Conservation (phyloP, 2,797 vertebrate genomes). For the Knipowitschia caucasica region DNA sequence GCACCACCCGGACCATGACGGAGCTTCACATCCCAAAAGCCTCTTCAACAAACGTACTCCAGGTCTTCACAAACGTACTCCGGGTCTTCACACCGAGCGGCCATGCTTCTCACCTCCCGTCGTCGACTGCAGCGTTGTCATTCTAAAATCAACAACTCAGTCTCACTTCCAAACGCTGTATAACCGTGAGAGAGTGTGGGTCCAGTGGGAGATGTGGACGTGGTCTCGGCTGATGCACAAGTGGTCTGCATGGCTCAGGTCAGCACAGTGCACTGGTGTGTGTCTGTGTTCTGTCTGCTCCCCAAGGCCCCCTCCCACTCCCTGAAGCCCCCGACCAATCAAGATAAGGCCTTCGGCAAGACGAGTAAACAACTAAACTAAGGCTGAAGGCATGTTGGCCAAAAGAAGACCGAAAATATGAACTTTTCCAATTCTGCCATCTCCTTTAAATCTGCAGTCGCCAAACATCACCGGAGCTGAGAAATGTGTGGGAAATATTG, state of each 20-base stretch:
- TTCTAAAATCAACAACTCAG: not conserved
- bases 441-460: too few species aligned
- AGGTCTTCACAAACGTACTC: constrained; percentile 38
- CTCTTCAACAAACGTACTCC: constrained; percentile 27
- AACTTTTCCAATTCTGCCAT: too few species aligned
- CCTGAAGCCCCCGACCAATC: constrained; percentile 68
- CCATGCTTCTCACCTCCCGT: constrained; percentile 10
- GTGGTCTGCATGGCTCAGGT: not conserved
- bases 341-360: constrained; percentile 55
- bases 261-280: constrained; percentile 13
- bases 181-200: not conserved
- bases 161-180: not conserved
- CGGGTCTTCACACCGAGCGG: constrained; percentile 16
- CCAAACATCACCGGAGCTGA: too few species aligned
- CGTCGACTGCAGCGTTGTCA: not conserved
- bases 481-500: too few species aligned
- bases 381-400: too few species aligned
- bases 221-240: not conserved
- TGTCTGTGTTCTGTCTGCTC: constrained; percentile 58
- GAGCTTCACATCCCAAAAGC: constrained; percentile 48
- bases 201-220: not conserved
- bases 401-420: too few species aligned
- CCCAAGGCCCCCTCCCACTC: constrained; percentile 54
- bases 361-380: constrained; percentile 19
- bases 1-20: constrained; percentile 50